Evolutionary conservation across 1,140 invertebrate species (phyloP), one percentile per base, ranked within the genome.

Genomic region (Neelides sp.): DNA sequence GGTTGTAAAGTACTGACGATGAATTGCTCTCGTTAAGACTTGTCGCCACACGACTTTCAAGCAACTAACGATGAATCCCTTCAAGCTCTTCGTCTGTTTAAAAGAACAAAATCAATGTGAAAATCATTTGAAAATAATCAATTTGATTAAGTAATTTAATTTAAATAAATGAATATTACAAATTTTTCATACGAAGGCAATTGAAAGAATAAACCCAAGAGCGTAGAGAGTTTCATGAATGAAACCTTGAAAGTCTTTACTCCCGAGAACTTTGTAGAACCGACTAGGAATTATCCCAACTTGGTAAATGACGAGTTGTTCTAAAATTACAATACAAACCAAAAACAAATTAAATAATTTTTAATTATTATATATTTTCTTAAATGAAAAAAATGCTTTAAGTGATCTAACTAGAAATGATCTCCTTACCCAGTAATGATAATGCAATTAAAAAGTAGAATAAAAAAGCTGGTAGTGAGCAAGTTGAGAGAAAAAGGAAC

Each of bases 221-320:
- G 71, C 63, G 27, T 62, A 62, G 0, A 68, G 27, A 13, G 69
- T 67, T 19, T 66, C 63, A 7, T 46, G 52, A 50, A 61, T 62
- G 59, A 77, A 77, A 4, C 61, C 68, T 17, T 60, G 19, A 19
- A 61, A 50, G 60, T 76, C 69, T 53, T 71, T 71, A n/a, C 70
- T 63, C 2, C 68, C 69, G 10, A 77, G 61, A 4, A 72, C 68
- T 55, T 67, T 65, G 59, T 74, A 76, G 62, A 68, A 77, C 36
- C 66, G 62, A 50, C 73, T 73, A 3, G 73, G 63, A 23, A 77
- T 65, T 3, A 75, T 51, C 10, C 75, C 75, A 44, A 75, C 68
- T 52, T 69, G 64, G 57, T 74, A 75, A 26, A 71, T 67, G 13
- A 75, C 45, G 55, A 66, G 67, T 60, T 76, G 70, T 46, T 73